Percentiles rank a stretch among this genome's conserved stretches.
Evolutionary conservation across 2,113 vertebrate species (phyloP).

Genomic region (Pipra filicauda): DNA sequence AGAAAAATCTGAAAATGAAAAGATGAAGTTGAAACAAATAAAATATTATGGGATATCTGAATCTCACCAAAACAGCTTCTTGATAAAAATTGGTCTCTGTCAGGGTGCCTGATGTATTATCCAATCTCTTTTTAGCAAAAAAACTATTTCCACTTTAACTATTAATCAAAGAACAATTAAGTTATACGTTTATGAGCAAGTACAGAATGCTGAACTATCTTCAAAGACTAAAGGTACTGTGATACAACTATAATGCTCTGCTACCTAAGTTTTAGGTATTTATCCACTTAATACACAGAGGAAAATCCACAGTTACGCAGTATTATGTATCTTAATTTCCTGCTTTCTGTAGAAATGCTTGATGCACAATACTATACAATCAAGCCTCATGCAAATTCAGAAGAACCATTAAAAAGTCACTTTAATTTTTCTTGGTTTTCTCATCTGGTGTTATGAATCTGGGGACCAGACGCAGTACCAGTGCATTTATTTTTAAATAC

Average conservation of each 20-base stretch:
- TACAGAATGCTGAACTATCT: conserved; percentile 34
- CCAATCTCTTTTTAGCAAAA: not conserved
- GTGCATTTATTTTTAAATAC: conserved; percentile 51
- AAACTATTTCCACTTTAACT: conserved; percentile 20
- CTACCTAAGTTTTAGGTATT: not conserved
- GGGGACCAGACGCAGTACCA: conserved; percentile 37
- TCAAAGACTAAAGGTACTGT: not conserved
- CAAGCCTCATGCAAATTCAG: conserved; percentile 50
- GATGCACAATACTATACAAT: conserved; percentile 4
- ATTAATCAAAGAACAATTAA: conserved; percentile 64
- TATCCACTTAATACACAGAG: not conserved
- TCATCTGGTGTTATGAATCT: conserved; percentile 62
- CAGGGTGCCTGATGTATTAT: not conserved
- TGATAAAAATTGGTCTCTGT: conserved; percentile 34
- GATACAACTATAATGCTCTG: not conserved
- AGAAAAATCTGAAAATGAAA: conserved; percentile 38
- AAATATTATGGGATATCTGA: conserved; percentile 20
- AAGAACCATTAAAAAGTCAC: conserved; percentile 46
- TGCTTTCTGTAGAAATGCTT: conserved; percentile 16
- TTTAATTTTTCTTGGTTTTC: conserved; percentile 51
- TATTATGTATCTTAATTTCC: not conserved
- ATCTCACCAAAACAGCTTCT: not conserved
- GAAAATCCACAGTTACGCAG: not conserved
- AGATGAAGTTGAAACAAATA: conserved; percentile 41
- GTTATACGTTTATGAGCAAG: not conserved